Conservation (phyloP, 2,797 vertebrate genomes). For the Etheostoma perlongum region DNA sequence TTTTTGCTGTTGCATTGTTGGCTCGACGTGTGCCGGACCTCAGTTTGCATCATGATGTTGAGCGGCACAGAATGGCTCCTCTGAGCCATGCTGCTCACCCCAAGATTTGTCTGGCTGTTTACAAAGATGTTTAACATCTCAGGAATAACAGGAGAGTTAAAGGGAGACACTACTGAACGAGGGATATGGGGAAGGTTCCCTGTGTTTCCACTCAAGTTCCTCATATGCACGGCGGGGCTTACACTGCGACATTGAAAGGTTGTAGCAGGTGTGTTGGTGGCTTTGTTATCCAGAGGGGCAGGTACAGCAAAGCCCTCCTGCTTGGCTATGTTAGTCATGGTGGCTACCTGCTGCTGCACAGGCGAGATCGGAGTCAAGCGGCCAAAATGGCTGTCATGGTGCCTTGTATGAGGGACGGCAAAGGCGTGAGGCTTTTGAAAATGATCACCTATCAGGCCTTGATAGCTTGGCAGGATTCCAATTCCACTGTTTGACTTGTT, state of each 20-base stretch:
- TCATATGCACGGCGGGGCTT: slow-evolving; percentile 96
- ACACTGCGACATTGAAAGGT: slow-evolving; percentile 95
- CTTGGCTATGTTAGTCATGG: slow-evolving; percentile 83
- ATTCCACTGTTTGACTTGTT: slow-evolving; percentile 85
- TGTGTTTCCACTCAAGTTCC: slow-evolving; percentile 90
- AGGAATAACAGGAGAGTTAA: slow-evolving; percentile 89
- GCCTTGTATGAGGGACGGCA: slow-evolving; percentile 92
- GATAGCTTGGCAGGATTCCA: slow-evolving; percentile 93
- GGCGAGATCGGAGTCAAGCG: slow-evolving; percentile 96
- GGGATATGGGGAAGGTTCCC: slow-evolving; percentile 85
- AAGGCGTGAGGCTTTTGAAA: slow-evolving; percentile 99
- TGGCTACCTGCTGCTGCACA: slow-evolving; percentile 91
- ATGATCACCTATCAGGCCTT: slow-evolving; percentile 94
- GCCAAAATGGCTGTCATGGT: slow-evolving; percentile 91
- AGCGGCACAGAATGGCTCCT: slow-evolving; percentile 97
- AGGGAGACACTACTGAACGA: slow-evolving; percentile 88
- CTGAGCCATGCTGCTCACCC: slow-evolving; percentile 92
- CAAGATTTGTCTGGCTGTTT: slow-evolving; percentile 85
- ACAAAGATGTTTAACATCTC: slow-evolving; percentile 92
- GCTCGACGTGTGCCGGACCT: slow-evolving; percentile 86
- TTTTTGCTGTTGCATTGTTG: slow-evolving; percentile 90
- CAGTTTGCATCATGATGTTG: slow-evolving; percentile 98
- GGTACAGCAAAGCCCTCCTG: slow-evolving; percentile 98
- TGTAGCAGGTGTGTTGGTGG: slow-evolving; percentile 78
- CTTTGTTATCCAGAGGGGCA: slow-evolving; percentile 95